Conservation (phyloP, 2,113 vertebrate genomes). For the Nesospiza acunhae region DNA sequence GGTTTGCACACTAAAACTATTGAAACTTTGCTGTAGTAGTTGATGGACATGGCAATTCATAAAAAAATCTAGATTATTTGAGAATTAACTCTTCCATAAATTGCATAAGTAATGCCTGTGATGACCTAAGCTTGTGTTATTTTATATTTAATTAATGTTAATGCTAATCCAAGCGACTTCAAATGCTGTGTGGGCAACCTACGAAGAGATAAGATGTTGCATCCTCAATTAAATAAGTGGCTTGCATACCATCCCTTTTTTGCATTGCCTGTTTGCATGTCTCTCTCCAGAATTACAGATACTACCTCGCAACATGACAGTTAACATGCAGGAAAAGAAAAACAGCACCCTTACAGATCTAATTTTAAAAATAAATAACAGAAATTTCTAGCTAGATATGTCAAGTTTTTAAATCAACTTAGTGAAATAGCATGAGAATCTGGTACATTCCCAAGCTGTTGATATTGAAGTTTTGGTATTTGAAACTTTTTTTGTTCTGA, state of each 20-base stretch:
- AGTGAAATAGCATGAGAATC: neutral
- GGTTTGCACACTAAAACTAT: neutral
- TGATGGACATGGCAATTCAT: neutral
- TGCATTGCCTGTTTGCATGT: neutral
- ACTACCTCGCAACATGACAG: neutral
- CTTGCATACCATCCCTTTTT: neutral
- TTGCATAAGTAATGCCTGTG: neutral
- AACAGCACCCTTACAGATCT: neutral
- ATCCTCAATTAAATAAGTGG: neutral
- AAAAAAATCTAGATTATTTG: fast-evolving
- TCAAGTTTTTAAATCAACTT: neutral
- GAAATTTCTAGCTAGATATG: neutral
- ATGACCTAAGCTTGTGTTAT: neutral
- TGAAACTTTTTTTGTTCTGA: neutral
- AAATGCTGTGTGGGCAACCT: neutral
- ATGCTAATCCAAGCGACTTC: neutral
- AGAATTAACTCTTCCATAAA: neutral
- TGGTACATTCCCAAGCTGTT: neutral
- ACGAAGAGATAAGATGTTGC: neutral
- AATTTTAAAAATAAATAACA: neutral
- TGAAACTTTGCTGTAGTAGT: neutral
- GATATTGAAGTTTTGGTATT: neutral
- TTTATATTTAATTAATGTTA: neutral
- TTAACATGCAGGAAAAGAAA: neutral
- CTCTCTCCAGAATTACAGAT: neutral